Conservation (phyloP, 2,888 invertebrate genomes). For the Pilophorus perplexus region DNA sequence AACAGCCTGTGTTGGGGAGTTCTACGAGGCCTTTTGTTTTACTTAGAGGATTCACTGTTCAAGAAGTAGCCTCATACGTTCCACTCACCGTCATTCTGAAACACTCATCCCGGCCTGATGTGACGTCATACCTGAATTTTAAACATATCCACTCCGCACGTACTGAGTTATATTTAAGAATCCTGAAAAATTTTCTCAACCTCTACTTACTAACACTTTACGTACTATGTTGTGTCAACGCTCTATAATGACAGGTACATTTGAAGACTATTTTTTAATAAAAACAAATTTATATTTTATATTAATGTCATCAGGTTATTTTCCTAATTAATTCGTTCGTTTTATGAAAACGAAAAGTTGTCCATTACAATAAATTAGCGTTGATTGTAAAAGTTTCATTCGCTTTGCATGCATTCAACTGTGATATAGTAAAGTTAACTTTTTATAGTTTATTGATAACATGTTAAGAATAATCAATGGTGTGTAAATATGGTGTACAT, state of each 20-base stretch:
- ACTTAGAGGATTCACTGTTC: no score
- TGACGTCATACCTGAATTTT: no score
- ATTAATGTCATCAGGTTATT: conserved; percentile 9
- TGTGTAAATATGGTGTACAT: conserved; percentile 34
- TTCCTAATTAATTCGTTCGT: conserved; percentile 3
- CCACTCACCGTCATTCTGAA: no score
- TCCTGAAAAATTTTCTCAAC: no score
- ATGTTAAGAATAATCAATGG: no score
- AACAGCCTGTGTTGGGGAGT: no score
- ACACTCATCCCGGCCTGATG: no score
- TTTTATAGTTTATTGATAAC: conserved; percentile 18
- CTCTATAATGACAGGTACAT: background rate
- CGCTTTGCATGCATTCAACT: conserved; percentile 38
- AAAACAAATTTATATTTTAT: conserved; percentile 14
- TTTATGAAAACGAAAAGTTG: background rate
- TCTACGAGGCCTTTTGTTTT: no score
- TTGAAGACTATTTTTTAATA: conserved; percentile 10
- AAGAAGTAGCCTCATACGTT: no score
- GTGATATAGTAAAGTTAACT: conserved; percentile 22
- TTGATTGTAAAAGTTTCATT: conserved; percentile 19
- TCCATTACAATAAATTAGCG: conserved; percentile 20
- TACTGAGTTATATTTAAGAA: conserved; percentile 3
- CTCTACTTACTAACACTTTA: no score
- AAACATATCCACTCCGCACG: no score
- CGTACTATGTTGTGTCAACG: background rate